phyloP scores from a whole-genome alignment of 2,888 invertebrate species.

The Tenthredo scrophulariae region DNA sequence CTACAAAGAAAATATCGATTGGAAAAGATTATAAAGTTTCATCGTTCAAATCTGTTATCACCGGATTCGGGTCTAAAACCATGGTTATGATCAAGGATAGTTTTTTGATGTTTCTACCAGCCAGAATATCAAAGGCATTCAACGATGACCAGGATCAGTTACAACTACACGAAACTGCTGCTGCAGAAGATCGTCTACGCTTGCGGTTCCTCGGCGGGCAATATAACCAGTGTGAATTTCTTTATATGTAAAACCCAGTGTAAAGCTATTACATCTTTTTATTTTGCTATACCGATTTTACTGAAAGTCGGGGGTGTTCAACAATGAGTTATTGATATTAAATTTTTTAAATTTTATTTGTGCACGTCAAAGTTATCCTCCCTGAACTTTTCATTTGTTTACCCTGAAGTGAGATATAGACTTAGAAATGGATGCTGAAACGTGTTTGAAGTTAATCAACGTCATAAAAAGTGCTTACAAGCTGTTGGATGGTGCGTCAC shows the following conservation, averaged over 20 bases:
- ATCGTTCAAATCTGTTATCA: no score
- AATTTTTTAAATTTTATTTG: neutral
- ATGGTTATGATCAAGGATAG: no score
- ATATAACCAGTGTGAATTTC: no score
- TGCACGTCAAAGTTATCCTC: neutral
- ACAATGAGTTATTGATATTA: neutral
- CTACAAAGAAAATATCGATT: no score
- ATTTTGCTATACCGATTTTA: neutral
- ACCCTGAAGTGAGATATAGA: neutral
- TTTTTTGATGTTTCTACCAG: no score
- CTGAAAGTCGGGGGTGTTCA: neutral
- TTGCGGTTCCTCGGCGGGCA: neutral
- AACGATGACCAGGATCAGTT: neutral
- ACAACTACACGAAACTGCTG: neutral
- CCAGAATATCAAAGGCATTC: neutral
- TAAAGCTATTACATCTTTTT: neutral
- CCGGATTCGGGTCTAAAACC: no score
- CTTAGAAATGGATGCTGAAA: no score
- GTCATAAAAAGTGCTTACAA: neutral
- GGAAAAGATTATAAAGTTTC: no score
- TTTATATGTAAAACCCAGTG: no score
- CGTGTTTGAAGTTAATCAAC: no score
- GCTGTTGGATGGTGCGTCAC: neutral
- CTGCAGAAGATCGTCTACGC: neutral
- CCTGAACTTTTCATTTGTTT: neutral